Evolutionary conservation across 2,113 vertebrate species (phyloP).

Genomic region (Ctenomys sociabilis): DNA sequence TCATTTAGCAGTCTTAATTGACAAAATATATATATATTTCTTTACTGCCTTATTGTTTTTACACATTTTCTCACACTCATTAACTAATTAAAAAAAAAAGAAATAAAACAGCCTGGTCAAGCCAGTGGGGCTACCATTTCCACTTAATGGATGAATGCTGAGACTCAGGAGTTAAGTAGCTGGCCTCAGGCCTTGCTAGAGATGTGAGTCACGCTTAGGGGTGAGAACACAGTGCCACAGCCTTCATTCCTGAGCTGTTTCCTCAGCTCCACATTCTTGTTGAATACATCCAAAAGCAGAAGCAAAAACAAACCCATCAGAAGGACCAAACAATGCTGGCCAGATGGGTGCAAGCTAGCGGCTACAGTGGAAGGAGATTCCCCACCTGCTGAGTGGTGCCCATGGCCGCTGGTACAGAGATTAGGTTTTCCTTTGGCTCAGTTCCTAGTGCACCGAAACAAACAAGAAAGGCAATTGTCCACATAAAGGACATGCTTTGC

Average conservation of each 20-base stretch:
- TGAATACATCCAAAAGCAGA: slow-evolving; percentile 65
- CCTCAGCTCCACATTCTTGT: slow-evolving; percentile 72
- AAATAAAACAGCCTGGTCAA: background rate
- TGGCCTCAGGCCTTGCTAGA: slow-evolving; percentile 62
- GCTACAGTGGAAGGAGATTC: slow-evolving; percentile 11
- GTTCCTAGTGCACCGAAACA: background rate
- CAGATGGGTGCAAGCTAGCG: background rate
- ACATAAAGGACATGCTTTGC: background rate
- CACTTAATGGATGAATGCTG: slow-evolving; percentile 32
- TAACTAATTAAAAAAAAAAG: background rate
- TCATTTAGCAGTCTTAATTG: slow-evolving; percentile 8
- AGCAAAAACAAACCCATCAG: slow-evolving; percentile 61
- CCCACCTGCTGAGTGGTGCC: background rate
- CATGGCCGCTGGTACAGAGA: background rate
- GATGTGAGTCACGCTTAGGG: slow-evolving; percentile 71
- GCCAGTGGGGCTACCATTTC: background rate
- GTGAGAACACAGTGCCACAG: slow-evolving; percentile 65
- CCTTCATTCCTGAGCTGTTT: slow-evolving; percentile 79
- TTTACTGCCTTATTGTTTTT: background rate
- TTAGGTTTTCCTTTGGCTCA: background rate
- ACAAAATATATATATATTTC: background rate
- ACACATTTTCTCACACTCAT: background rate
- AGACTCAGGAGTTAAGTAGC: slow-evolving; percentile 31
- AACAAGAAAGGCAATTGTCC: background rate
- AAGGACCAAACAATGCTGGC: slow-evolving; percentile 39